Percentiles rank a stretch among this genome's conserved stretches.
Conservation (phyloP, 2,888 invertebrate species). For the Sipunculus nudus region DNA sequence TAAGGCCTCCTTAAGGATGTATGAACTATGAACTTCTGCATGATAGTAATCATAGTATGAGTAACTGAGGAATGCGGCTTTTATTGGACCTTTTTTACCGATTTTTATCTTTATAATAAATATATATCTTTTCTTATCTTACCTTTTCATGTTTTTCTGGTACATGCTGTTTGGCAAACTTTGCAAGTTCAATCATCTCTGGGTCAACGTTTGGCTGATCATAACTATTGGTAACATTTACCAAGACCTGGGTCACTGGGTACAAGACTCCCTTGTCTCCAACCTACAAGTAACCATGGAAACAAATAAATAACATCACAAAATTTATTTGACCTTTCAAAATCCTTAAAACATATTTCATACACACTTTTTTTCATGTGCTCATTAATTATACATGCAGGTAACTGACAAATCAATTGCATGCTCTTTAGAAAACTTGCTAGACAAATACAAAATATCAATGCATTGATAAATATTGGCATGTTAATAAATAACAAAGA, state of each 20-base stretch:
- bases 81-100: too few species aligned
- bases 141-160: slow-evolving; percentile 85
- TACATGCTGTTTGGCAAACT: slow-evolving; percentile 98
- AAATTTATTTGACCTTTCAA: not conserved
- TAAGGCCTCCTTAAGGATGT: too few species aligned
- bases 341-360: too few species aligned
- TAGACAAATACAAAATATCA: not conserved
- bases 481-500: not conserved
- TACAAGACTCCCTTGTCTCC: slow-evolving; percentile 58
- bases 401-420: not conserved
- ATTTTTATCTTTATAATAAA: too few species aligned
- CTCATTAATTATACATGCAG: too few species aligned
- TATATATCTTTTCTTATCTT: too few species aligned
- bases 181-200: slow-evolving; percentile 96
- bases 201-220: slow-evolving; percentile 96
- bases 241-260: slow-evolving; percentile 85
- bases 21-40: too few species aligned
- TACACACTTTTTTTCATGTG: too few species aligned
- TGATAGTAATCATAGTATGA: too few species aligned
- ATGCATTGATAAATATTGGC: not conserved
- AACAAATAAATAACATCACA: not conserved
- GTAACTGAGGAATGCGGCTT: too few species aligned
- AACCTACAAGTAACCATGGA: slow-evolving; percentile 10
- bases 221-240: slow-evolving; percentile 96
- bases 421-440: not conserved